Conservation (phyloP, 2,113 vertebrate genomes). For the Salvelinus namaycush region DNA sequence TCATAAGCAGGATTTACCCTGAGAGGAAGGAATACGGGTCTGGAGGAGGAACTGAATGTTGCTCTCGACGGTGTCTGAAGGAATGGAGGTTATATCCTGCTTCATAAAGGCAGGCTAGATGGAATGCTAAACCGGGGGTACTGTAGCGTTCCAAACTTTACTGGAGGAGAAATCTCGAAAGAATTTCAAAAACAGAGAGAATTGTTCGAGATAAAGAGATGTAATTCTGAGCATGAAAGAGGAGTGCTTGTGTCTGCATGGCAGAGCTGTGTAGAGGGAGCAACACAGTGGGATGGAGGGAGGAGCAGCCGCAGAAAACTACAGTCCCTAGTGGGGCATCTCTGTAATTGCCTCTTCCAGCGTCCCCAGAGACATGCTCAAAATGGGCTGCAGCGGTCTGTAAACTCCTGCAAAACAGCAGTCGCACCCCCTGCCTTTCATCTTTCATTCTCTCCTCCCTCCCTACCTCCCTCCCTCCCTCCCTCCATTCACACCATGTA, state of each 20-base stretch:
- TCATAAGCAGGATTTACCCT: slow-evolving; percentile 23
- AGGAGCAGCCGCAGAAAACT: slow-evolving; percentile 45
- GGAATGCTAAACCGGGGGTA: no score
- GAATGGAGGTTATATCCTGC: not conserved
- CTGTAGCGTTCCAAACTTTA: no score
- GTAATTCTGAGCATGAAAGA: not conserved
- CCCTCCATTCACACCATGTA: not conserved
- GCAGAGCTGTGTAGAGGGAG: not conserved
- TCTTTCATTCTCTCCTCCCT: slow-evolving; percentile 22
- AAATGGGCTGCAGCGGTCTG: slow-evolving; percentile 10
- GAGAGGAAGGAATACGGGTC: slow-evolving; percentile 10
- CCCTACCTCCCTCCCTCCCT: not conserved
- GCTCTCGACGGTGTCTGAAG: not conserved
- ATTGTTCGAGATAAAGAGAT: not conserved
- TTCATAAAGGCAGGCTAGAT: not conserved
- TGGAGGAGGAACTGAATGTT: not conserved
- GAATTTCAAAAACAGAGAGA: not conserved
- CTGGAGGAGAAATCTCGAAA: not conserved
- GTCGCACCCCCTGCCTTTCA: slow-evolving; percentile 17
- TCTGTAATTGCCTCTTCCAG: slow-evolving; percentile 59
- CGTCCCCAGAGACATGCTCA: slow-evolving; percentile 38
- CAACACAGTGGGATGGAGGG: not conserved
- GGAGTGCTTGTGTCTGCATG: not conserved
- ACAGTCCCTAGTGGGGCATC: slow-evolving; percentile 65
- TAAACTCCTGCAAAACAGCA: slow-evolving; percentile 26